Base-by-base conservation (phyloP, 1,140 invertebrate species). In the Hetaerina americana region DNA sequence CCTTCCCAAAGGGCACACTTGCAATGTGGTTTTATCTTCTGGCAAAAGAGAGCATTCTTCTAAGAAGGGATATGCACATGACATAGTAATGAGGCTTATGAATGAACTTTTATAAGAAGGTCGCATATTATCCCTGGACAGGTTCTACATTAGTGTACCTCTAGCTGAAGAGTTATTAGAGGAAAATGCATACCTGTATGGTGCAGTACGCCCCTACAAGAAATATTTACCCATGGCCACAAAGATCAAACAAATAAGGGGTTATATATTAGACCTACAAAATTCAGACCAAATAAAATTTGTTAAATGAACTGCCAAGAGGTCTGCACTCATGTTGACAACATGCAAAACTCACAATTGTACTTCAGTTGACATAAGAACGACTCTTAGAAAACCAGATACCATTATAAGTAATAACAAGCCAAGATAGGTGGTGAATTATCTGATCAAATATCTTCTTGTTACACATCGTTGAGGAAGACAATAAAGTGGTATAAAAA, bases 181-280 rank as follows among this genome's bases (percentile, higher is more conserved):
- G 77, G 70, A 76, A 84, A 74, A 85, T 80, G n/a, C n/a, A 1
- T 79, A 84, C 79, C 76, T 81, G n/a, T 75, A 80, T 73, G 81
- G 82, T 70, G 84, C 81, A 73, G 67, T 84, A 70, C 72, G 78
- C n/a, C 10, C 26, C 26, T n/a, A 25, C 68, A 26, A 69, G 70
- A 69, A 68, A 71, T 66, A 69, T 15, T 22, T 26, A 70, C 40
- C 72, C n/a, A 29, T 12, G 29, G 70, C 66, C 10, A 25, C 26
- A 15, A n/a, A n/a, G 27, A 66, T 26, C 12, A 75, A 69, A 70
- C 66, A 67, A 24, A 71, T 15, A 69, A 72, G 18, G 73, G 74
- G 73, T 40, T 66, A 68, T 74, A 79, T 68, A 80, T 78, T 75
- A 75, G 75, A 68, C 75, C 78, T 29, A 79, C 80, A n/a, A 76